These are phyloP conservation scores for Hemiprocne comata DNA, from an alignment of 2,113 vertebrate species.

Conservation along the genomic window DNA sequence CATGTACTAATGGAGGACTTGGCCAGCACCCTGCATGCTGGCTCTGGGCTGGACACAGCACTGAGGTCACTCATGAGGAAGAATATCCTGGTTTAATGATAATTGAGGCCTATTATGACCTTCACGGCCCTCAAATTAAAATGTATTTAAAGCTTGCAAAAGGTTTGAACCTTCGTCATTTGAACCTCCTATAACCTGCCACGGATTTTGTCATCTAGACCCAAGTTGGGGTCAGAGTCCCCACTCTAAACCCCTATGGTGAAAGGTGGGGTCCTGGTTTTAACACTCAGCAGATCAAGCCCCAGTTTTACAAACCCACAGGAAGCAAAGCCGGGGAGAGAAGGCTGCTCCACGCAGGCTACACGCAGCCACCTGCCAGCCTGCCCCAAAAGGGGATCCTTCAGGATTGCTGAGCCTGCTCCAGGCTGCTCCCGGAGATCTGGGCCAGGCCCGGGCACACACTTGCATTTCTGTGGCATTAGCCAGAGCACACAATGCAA, in stretches of 20 bases:
- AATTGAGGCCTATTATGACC: not conserved
- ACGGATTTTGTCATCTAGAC: not conserved
- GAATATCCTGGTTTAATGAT: not conserved
- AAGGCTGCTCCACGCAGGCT: fast-evolving
- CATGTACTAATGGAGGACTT: not conserved
- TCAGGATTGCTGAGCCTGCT: not conserved
- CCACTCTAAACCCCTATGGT: fast-evolving
- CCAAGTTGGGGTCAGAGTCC: fast-evolving
- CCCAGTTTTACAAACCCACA: not conserved
- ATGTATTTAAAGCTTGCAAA: not conserved
- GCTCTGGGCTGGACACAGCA: not conserved
- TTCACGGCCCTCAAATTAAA: not conserved
- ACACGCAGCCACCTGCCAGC: not conserved
- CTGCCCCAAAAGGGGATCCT: not conserved
- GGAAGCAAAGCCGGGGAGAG: not conserved
- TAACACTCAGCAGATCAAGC: not conserved
- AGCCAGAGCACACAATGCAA: not conserved
- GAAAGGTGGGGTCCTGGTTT: not conserved
- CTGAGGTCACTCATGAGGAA: not conserved
- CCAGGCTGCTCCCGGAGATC: not conserved
- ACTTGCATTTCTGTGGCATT: not conserved
- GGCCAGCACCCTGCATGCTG: not conserved
- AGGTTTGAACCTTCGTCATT: not conserved
- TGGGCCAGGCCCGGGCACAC: not conserved
- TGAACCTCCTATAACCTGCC: not conserved